A percentile compares a stretch with the other conserved stretches of the same genome.
These are phyloP conservation scores for Yponomeuta sedellus DNA, from an alignment of 2,888 invertebrate species.

Conservation along the genomic window DNA sequence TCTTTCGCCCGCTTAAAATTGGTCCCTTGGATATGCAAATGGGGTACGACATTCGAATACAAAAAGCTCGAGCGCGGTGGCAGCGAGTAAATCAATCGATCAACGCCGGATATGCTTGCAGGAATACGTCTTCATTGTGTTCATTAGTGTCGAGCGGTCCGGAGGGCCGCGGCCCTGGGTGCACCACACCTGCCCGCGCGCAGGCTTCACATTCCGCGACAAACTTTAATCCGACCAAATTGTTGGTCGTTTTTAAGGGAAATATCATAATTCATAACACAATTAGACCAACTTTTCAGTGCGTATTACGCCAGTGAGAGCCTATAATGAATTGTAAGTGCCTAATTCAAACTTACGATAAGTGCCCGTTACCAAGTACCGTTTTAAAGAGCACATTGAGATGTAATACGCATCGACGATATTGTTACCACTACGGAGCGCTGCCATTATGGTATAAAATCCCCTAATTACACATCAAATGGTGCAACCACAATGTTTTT, in stretches of 20 bases:
- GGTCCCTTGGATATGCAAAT: conserved; percentile 71
- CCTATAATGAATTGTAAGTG: background rate
- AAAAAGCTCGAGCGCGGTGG: conserved; percentile 74
- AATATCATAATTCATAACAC: too few relatives aligned
- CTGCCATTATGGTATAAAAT: conserved; percentile 60
- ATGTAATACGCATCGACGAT: conserved; percentile 23
- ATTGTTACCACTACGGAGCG: conserved; percentile 54
- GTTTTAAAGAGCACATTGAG: conserved; percentile 22
- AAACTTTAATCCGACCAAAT: conserved; percentile 17
- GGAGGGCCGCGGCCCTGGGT: conserved; percentile 29
- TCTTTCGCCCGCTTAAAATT: conserved; percentile 64
- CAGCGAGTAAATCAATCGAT: conserved; percentile 77
- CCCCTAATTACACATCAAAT: conserved; percentile 72
- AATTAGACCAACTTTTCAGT: too few relatives aligned
- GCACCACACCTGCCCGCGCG: conserved; percentile 61
- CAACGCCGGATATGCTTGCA: conserved; percentile 72
- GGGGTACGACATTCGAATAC: conserved; percentile 70
- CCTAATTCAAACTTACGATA: background rate
- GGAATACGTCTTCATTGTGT: conserved; percentile 64
- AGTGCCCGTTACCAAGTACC: background rate
- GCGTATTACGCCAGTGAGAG: too few relatives aligned
- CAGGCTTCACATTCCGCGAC: conserved; percentile 61
- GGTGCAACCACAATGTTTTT: conserved; percentile 62
- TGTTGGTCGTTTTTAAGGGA: too few relatives aligned
- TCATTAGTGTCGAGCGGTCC: conserved; percentile 65